Evolutionary conservation across 2,113 vertebrate genomes (phyloP), one percentile per base, ranked within the genome.

Genomic region (Silurus asotus): DNA sequence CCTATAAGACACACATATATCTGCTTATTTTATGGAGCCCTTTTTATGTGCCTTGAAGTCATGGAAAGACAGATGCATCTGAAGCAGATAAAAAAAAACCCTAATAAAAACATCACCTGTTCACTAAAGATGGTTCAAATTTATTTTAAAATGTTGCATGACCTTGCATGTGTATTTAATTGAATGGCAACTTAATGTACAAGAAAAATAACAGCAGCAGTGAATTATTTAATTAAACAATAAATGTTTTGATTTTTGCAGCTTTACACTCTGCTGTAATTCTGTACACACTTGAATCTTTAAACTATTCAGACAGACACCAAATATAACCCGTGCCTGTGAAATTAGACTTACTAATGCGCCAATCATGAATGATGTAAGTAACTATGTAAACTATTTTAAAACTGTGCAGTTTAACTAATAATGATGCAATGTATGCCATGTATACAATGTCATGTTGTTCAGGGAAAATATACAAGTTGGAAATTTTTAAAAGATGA

Each of bases 41-140:
- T 10, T n/a, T 48, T 51, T 76, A 14, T 49, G 15, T 78, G 74
- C 83, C 49, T 17, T 51, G 17, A 56, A 5, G 25, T 85, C 37
- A 77, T 65, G 58, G 75, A 77, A 55, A 65, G n/a, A 77, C 45
- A 45, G n/a, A 69, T 55, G 11, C 84, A 78, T 62, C 15, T 58
- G 49, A 53, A 65, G 25, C 5, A 19, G 14, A 55, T 37, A 37
- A 37, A 37, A 37, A 37, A 37, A 37, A 37, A 37, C 28, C 53
- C 61, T 37, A 8, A 84, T 77, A 65, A 75, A 86, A 55, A 64
- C 9, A 58, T 62, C 65, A 58, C 62, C 14, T 55, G 48, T 58
- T 48, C 13, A 45, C 48, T 14, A 64, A 0, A 58, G 25, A 51
- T 69, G 62, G 53, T 49, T 67, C 8, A 15, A 6, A 6, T 28